These are phyloP conservation scores for Stegophylla sp. DNA, from an alignment of 2,888 invertebrate genomes.

Conservation along the genomic window DNA sequence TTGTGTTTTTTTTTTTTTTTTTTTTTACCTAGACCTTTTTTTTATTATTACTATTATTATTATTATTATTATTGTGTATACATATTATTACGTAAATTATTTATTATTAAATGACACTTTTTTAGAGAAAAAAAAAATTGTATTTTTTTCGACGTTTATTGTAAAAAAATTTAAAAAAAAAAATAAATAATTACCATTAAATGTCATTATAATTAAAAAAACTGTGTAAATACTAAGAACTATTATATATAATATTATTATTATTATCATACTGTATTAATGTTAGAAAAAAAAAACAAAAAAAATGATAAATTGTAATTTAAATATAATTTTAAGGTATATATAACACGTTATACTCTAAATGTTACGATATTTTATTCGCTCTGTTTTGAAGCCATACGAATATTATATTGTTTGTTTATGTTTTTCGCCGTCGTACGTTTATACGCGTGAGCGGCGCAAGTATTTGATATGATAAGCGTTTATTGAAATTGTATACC, in stretches of 20 bases:
- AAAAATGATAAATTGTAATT: background rate
- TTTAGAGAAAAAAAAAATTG: slow-evolving; percentile 10
- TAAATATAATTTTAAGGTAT: background rate
- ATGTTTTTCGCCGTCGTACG: background rate
- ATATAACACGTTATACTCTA: slow-evolving; percentile 20
- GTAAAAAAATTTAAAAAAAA: slow-evolving; percentile 9
- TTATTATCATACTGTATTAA: too few species aligned
- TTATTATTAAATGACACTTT: background rate
- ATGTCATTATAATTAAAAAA: background rate
- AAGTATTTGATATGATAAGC: background rate
- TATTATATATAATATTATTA: background rate
- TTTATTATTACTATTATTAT: background rate
- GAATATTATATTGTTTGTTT: background rate
- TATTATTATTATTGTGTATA: slow-evolving; percentile 21
- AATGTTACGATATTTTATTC: slow-evolving; percentile 3
- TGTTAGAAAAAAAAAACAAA: slow-evolving; percentile 3
- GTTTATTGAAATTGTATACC: background rate
- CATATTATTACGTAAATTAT: background rate
- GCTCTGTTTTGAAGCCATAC: slow-evolving; percentile 3
- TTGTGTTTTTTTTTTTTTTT: too few species aligned
- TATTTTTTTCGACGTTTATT: background rate
- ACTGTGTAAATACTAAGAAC: background rate
- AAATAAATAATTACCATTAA: background rate
- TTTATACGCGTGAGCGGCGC: too few species aligned
- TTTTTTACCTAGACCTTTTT: background rate